Evolutionary conservation across 1,140 invertebrate species (phyloP), one percentile per base, ranked within the genome.

Genomic region (Myzus persicae): DNA sequence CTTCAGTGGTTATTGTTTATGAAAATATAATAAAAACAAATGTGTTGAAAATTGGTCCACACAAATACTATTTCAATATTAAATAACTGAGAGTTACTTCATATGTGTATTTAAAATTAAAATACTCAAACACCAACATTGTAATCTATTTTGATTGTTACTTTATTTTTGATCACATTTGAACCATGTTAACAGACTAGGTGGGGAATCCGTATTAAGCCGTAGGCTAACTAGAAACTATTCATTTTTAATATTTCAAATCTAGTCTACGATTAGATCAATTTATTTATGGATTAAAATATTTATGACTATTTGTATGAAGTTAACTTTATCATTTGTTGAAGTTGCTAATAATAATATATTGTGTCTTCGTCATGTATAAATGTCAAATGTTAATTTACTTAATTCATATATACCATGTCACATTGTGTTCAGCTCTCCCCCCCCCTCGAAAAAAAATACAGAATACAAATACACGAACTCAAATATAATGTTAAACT

Each of bases 1-100:
- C 85, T 87, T 87, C 40, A 31, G 82, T 11, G 40, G 40, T 85
- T 85, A 85, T 85, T 85, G 82, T 85, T 87, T 87, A 87, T 46
- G 31, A 87, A 87, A 87, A 46, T 14, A 85, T 42, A 87, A 48
- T 44, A 44, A n/a, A 46, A 87, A 46, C 85, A 20, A 87, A 46
- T n/a, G 42, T 46, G 44, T 87, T 46, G 42, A 48, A 46, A 46
- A 87, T n/a, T 26, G 11, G 24, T 87, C 11, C 24, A 84, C 38
- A 40, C 40, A 42, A 84, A 84, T 84, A 42, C 24, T 26, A 44
- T 85, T 85, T 42, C n/a, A 85, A 31, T 46, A 85, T 85, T 85
- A 85, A 85, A 85, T 44, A 44, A n/a, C 31, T 85, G 84, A 40
- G 81, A 85, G 31, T 85, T 18, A n/a, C 11, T 67, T 67, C 14